phyloP scores from a whole-genome alignment of 1,140 invertebrate species.

The Mamestra configurata region DNA sequence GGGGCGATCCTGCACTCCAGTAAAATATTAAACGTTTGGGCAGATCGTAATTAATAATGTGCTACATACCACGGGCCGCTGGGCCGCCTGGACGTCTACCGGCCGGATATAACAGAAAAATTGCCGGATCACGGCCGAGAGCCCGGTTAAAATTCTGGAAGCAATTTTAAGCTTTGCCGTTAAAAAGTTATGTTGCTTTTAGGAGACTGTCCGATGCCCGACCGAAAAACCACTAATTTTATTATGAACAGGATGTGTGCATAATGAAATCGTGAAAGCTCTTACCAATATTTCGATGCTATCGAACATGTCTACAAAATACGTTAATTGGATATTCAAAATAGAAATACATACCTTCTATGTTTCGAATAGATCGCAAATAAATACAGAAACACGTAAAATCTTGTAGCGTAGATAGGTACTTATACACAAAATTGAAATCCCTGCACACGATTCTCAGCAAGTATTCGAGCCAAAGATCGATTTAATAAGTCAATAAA shows the following conservation, averaged over 20 bases:
- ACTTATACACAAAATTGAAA: slow-evolving; percentile 59
- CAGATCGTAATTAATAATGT: slow-evolving; percentile 82
- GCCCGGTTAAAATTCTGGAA: slow-evolving; percentile 68
- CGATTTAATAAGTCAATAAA: slow-evolving; percentile 83
- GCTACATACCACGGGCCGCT: slow-evolving; percentile 64
- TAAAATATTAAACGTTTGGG: slow-evolving; percentile 82
- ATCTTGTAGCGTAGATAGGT: slow-evolving; percentile 14
- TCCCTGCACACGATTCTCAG: slow-evolving; percentile 57
- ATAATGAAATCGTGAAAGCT: slow-evolving; percentile 23
- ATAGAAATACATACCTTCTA: background rate
- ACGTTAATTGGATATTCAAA: background rate
- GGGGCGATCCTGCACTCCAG: slow-evolving; percentile 74
- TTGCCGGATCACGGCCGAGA: slow-evolving; percentile 70
- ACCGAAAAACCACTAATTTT: slow-evolving; percentile 56
- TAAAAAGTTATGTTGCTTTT: slow-evolving; percentile 62
- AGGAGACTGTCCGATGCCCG: slow-evolving; percentile 56
- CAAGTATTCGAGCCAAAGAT: slow-evolving; percentile 69
- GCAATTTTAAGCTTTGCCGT: slow-evolving; percentile 62
- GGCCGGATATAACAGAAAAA: slow-evolving; percentile 74
- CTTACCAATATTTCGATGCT: background rate
- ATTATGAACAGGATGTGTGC: slow-evolving; percentile 54
- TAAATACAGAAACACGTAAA: slow-evolving; percentile 46
- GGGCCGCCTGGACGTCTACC: slow-evolving; percentile 65
- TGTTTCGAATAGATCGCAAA: slow-evolving; percentile 8
- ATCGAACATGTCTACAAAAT: background rate